Evolutionary conservation across 2,888 invertebrate genomes (phyloP), one percentile per base, ranked within the genome.

Genomic region (Apotomis turbidana): DNA sequence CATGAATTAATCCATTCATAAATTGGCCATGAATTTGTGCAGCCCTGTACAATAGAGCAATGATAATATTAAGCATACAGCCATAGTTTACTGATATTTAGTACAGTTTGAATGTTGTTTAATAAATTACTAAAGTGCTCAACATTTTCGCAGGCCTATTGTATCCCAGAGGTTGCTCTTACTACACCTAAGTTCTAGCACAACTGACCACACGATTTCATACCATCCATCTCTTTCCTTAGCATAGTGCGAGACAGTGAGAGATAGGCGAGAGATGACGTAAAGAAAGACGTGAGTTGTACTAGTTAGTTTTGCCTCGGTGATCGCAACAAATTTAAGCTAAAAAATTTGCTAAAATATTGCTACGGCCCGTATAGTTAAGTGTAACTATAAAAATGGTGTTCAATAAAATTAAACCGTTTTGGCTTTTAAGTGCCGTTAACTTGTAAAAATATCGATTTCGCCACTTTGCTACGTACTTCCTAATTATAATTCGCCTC

Each of bases 341-440:
- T 71, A 71, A 52, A 71, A 67, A 66, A 71, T 66, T 71, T 13
- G 66, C 61, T 61, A 66, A 54, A 60, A 41, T 57, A 71, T 71
- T 71, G 71, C 71, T 68, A 57, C 13, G 49, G 57, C 67, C 67
- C 71, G 49, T n/a, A 38, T 66, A 51, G 5, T 54, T 10, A 46
- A 15, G 41, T 41, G 41, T 6, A 44, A 59, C 13, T 10, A 49
- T 49, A 8, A 49, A 49, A 49, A 49, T 49, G 5, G 8, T 9
- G 49, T 9, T 9, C 8, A 54, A 15, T 6, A 6, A 41, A 41
- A 41, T 41, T 41, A 41, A 41, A 27, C 27, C 27, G 27, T 27
- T 27, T 27, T 6, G 41, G 41, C 41, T 6, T 6, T 41, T 27
- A 27, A 41, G 6, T 41, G 41, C 4, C 41, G 41, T 41, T 41